Evolutionary conservation across 2,113 vertebrate species (phyloP), one percentile per base, ranked within the genome.

Genomic region (Sphaerodactylus townsendi): DNA sequence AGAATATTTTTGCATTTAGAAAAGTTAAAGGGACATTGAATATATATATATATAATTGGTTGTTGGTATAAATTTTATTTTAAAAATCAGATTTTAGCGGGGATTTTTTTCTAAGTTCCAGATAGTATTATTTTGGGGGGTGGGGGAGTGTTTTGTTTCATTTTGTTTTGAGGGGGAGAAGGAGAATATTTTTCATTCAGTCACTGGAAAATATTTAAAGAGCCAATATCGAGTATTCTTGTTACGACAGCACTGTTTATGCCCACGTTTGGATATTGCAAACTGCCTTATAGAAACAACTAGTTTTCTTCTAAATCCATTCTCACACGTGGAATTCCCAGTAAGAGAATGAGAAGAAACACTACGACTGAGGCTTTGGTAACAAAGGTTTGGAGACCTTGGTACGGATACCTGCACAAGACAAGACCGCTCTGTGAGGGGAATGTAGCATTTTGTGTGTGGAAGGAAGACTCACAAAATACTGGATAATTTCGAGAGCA

Each of bases 1-100:
- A 92, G 92, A 93, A 66, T 91, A 92, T 91, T 91, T 92, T 72
- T 90, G 85, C 53, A 88, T 89, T 90, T 93, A 92, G 69, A 62
- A 91, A 62, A 91, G 85, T 88, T 78, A 89, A 82, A 93, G 79
- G 81, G 91, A 93, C 86, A 90, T n/a, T 82, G 30, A 88, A 89
- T 91, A 85, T 84, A 59, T 85, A 85, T 68, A 90, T 91, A 59
- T 33, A 44, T 37, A 59, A 59, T 91, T 88, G 84, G 70, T 92
- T 77, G 75, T 90, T 91, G 23, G 85, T 88, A 74, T 89, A 77
- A 83, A 73, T 44, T 77, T 41, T 86, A 64, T 86, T 87, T 71
- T 68, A 72, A 90, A 79, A 76, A 74, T 5, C 41, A 85, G 73
- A 86, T 65, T 85, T 3, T 39, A 77, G 72, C 85, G 44, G 69